phyloP scores from a whole-genome alignment of 2,888 invertebrate species.

The Acholoe squamosa region DNA sequence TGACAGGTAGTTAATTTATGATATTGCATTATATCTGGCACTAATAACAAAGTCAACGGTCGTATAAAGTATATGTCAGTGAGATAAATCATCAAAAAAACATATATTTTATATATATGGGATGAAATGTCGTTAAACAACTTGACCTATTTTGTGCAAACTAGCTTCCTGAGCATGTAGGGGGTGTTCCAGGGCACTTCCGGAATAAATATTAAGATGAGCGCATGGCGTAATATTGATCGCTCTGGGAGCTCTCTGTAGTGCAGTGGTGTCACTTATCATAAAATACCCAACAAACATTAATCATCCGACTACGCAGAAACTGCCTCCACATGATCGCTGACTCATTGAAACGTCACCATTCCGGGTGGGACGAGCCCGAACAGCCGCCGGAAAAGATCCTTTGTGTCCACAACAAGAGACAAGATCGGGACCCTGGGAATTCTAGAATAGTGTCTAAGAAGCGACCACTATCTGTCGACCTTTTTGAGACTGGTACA shows the following conservation, averaged over 20 bases:
- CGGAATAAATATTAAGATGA: background rate
- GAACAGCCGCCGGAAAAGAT: slow-evolving; percentile 38
- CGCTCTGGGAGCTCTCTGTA: no score
- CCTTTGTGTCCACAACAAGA: background rate
- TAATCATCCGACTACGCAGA: background rate
- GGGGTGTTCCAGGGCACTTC: slow-evolving; percentile 48
- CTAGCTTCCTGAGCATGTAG: no score
- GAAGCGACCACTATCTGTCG: background rate
- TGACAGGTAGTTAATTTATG: no score
- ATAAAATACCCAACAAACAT: slow-evolving; percentile 37
- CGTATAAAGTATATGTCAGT: no score
- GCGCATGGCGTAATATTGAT: background rate
- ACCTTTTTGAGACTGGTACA: background rate
- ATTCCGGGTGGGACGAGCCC: background rate
- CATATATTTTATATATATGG: no score
- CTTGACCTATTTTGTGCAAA: no score
- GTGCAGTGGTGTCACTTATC: background rate
- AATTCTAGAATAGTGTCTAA: background rate
- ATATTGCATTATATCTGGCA: no score
- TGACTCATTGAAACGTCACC: slow-evolving; percentile 30
- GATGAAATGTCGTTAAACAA: no score
- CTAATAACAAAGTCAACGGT: no score
- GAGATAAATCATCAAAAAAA: no score
- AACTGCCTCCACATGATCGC: slow-evolving; percentile 22
- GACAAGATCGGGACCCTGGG: background rate